phyloP scores from a whole-genome alignment of 2,113 vertebrate species.

The Cichladusa arquata region DNA sequence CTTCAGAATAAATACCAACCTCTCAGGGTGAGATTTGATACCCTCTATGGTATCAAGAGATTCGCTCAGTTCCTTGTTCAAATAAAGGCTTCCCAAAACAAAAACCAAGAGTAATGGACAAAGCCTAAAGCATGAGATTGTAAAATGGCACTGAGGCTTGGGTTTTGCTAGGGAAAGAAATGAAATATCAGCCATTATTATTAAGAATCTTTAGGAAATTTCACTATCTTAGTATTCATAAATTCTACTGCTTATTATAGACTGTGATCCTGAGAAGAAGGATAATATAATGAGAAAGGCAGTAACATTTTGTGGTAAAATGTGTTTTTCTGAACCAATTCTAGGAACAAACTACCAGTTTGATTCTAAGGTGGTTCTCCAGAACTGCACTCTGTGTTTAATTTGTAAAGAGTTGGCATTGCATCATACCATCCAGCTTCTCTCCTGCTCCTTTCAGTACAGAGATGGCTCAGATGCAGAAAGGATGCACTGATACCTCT shows the following conservation, averaged over 20 bases:
- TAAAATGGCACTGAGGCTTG: neutral
- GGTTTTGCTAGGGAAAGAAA: neutral
- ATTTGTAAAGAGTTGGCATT: neutral
- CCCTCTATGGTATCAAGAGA: neutral
- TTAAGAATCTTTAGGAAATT: neutral
- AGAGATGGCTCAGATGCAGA: neutral
- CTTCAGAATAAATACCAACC: neutral
- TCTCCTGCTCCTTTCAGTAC: neutral
- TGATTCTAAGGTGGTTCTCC: neutral
- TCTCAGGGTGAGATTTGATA: neutral
- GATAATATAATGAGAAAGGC: neutral
- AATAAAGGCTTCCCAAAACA: neutral
- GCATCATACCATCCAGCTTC: neutral
- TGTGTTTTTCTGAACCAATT: neutral
- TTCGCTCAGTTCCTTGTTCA: neutral
- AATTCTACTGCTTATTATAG: neutral
- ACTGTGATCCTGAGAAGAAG: neutral
- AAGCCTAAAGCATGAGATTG: neutral
- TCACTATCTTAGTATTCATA: neutral
- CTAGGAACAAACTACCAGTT: neutral
- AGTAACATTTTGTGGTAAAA: neutral
- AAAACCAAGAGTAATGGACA: neutral
- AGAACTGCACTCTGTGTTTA: neutral
- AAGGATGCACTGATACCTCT: neutral
- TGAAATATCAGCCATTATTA: neutral